These are phyloP conservation scores for Parapristionchus giblindavisi DNA, from an alignment of 2,888 invertebrate species.

Conservation along the genomic window DNA sequence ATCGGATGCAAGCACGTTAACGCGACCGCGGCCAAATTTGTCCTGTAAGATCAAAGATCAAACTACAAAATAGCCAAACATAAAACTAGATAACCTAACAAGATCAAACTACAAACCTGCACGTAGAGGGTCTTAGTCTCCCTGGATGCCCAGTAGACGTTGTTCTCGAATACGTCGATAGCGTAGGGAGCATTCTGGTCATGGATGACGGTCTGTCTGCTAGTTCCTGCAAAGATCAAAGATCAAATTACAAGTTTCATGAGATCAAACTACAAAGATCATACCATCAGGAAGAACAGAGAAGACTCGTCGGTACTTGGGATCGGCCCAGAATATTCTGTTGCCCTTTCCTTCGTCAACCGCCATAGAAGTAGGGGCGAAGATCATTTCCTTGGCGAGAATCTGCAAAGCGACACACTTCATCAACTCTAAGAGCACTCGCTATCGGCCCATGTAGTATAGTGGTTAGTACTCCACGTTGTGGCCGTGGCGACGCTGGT, in stretches of 20 bases:
- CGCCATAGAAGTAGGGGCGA: constrained; percentile 87
- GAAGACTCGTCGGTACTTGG: constrained; percentile 86
- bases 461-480: constrained; percentile 65
- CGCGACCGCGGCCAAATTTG: constrained; percentile 94
- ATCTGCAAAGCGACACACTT: no score
- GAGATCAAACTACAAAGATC: no score
- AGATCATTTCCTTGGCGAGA: constrained; percentile 82
- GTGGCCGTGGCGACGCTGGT: constrained; percentile 62
- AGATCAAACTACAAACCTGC: constrained; percentile 75
- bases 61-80: not conserved
- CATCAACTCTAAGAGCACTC: no score
- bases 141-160: constrained; percentile 90
- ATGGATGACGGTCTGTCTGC: constrained; percentile 57
- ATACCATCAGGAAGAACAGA: constrained; percentile 83
- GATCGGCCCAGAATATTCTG: constrained; percentile 92
- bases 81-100: no score
- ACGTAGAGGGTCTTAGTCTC: constrained; percentile 85
- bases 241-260: not conserved
- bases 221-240: constrained; percentile 45
- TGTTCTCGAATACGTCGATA: constrained; percentile 91
- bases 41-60: constrained; percentile 73
- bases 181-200: constrained; percentile 60
- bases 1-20: constrained; percentile 83
- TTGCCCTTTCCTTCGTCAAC: constrained; percentile 90
- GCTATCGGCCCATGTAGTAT: constrained; percentile 48